phyloP scores from a whole-genome alignment of 1,140 invertebrate genomes.

The Scaptomyza pallida region DNA sequence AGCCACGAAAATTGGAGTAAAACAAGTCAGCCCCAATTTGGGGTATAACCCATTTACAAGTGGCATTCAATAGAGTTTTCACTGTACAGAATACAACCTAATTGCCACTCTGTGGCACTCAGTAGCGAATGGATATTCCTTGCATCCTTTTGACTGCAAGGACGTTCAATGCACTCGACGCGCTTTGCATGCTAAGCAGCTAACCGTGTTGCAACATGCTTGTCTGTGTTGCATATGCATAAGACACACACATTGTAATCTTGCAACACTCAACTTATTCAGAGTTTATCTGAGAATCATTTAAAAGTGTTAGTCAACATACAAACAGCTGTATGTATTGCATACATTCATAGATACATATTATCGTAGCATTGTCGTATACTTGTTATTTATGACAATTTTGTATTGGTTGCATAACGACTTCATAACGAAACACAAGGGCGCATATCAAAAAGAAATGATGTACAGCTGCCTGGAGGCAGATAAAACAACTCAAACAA shows the following conservation, averaged over 20 bases:
- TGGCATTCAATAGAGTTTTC: no score
- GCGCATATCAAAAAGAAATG: not conserved
- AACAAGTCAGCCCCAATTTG: no score
- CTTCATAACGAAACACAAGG: not conserved
- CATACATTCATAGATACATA: no score
- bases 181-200: slow-evolving; percentile 38
- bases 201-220: not conserved
- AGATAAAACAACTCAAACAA: no score
- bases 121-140: slow-evolving; percentile 31
- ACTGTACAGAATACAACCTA: slow-evolving; percentile 13
- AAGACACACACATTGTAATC: not conserved
- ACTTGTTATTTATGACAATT: not conserved
- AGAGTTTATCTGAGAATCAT: not conserved
- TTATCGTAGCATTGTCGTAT: no score
- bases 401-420: not conserved
- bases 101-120: slow-evolving; percentile 11
- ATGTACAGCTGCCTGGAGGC: no score
- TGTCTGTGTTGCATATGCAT: not conserved
- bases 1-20: not conserved
- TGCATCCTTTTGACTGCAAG: slow-evolving; percentile 6
- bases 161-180: slow-evolving; percentile 42
- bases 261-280: not conserved
- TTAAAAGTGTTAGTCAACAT: not conserved
- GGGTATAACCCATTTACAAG: no score
- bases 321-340: no score